Base-by-base conservation (phyloP, 2,797 vertebrate species). In the Sciaenops ocellatus region DNA sequence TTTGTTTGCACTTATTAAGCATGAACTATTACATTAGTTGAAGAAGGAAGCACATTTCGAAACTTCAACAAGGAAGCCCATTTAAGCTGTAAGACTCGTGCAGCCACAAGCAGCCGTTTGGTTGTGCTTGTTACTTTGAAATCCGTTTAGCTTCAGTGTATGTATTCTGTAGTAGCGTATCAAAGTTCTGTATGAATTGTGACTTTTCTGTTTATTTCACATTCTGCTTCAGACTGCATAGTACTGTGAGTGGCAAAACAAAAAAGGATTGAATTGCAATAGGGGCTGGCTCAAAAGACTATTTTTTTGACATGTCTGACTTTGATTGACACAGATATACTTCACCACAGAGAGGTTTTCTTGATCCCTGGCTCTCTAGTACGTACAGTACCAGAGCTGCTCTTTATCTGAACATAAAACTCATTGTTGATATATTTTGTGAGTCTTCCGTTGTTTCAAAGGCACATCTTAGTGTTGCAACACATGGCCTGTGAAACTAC, bases 251-350 rank as follows among this genome's bases (percentile, higher is more conserved):
- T 18, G 55, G 3, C 1, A 60, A 24, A 7, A 17, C 22, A 42
- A 30, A 67, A 62, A 26, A 0, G 46, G 41, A 12, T 54, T 65
- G 5, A 64, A 60, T 7, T 42, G 50, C 50, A 12, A 3, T 24
- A 0, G 0, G 6, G 28, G 13, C 55, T 46, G 51, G 15, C 8
- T 6, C 7, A 22, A 1, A 55, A 13, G 7, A 56, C 16, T 1
- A 13, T 18, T 11, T 42, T 22, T 65, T 28, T 52, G 18, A 59
- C 46, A 64, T 28, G 54, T 26, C 30, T 59, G 70, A 54, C 66
- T 55, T 83, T 74, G 54, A 67, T 50, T 15, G 67, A 26, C 17
- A 50, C 11, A 66, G 50, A 34, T 22, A 50, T 56, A 75, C 34
- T 44, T 34, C 50, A 46, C 26, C 8, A 61, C 30, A 17, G 46